Evolutionary conservation across 2,797 vertebrate species (phyloP).

Genomic region (Aphelocoma californica): DNA sequence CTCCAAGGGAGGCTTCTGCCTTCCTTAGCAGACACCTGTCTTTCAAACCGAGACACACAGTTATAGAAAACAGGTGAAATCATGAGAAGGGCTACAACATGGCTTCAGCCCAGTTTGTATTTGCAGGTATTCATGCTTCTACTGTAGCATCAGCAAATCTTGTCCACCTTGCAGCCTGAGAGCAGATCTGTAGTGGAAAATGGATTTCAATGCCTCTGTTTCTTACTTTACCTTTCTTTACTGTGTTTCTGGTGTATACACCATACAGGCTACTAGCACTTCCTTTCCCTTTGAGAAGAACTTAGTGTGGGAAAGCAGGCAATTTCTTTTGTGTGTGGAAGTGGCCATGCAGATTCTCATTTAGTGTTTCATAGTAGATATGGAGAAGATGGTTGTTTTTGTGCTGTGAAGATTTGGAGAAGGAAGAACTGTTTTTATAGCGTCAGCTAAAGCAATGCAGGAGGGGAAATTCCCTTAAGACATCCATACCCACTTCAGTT

Average conservation of each 20-base stretch:
- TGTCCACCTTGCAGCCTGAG: neutral
- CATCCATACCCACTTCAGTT: neutral
- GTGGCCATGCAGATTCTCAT: neutral
- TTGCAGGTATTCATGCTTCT: neutral
- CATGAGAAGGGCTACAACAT: neutral
- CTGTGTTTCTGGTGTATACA: neutral
- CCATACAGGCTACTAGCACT: neutral
- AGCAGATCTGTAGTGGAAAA: neutral
- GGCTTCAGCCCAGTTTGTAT: neutral
- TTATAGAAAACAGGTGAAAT: neutral
- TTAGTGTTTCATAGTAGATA: neutral
- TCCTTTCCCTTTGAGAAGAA: neutral
- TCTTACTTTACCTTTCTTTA: neutral
- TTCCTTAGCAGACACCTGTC: no score
- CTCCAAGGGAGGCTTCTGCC: no score
- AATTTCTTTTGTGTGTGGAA: neutral
- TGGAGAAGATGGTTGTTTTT: neutral
- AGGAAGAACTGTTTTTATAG: neutral
- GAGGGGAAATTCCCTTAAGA: neutral
- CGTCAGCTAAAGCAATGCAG: neutral
- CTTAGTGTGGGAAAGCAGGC: neutral
- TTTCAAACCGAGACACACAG: no score
- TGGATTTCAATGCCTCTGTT: neutral
- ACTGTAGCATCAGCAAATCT: neutral
- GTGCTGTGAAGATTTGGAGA: neutral